A percentile compares a stretch with the other conserved stretches of the same genome.
phyloP scores from a whole-genome alignment of 2,797 vertebrate genomes.

The Alosa sapidissima region DNA sequence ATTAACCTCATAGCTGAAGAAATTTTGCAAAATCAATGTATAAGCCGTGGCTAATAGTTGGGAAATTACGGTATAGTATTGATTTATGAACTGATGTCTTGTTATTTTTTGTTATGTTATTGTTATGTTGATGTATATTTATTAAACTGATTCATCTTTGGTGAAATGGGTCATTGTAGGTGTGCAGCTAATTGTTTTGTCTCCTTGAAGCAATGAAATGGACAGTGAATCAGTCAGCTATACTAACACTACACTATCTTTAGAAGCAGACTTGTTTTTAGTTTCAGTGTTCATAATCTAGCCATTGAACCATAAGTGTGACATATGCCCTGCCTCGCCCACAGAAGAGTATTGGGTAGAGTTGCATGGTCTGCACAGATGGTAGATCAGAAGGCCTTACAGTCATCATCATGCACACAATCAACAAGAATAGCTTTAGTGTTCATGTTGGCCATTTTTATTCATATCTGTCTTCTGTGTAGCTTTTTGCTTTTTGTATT shows the following conservation, averaged over 20 bases:
- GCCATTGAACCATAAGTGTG: background rate
- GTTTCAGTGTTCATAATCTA: background rate
- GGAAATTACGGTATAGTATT: background rate
- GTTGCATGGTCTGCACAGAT: slow-evolving; percentile 14
- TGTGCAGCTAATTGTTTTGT: background rate
- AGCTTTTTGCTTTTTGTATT: background rate
- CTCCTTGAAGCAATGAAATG: background rate
- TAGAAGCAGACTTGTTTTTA: slow-evolving; percentile 5
- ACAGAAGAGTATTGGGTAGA: background rate
- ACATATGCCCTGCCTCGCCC: slow-evolving; percentile 10
- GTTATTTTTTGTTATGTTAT: too few relatives aligned
- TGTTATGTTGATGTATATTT: too few relatives aligned
- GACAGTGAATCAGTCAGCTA: background rate
- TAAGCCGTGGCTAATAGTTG: too few relatives aligned
- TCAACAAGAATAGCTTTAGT: background rate
- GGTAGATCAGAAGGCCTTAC: background rate
- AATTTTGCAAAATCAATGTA: too few relatives aligned
- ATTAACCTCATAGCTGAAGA: too few relatives aligned
- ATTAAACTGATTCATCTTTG: background rate
- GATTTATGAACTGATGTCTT: background rate
- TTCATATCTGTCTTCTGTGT: background rate
- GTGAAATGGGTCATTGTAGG: background rate
- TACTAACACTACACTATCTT: background rate
- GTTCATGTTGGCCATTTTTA: background rate
- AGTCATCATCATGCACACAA: background rate